Conservation (phyloP, 2,113 vertebrate species). For the Embiotoca jacksoni region DNA sequence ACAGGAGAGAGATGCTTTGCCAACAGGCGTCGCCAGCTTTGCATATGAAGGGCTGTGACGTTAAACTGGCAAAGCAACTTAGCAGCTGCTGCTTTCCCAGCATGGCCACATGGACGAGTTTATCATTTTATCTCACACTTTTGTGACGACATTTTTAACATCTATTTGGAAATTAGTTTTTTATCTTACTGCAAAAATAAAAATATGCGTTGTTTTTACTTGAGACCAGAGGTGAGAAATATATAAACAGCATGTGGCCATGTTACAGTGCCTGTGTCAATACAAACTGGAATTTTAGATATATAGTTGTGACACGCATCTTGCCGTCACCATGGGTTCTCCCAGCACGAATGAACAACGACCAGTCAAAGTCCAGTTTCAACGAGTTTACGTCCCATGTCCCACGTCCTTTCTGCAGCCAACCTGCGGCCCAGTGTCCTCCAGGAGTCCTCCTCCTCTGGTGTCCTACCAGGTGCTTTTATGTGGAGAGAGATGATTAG, state of each 20-base stretch:
- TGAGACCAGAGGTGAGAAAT: neutral
- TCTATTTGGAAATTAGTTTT: conserved; percentile 10
- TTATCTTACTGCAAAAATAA: neutral
- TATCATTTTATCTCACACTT: conserved; percentile 2
- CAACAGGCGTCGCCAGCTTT: conserved; percentile 20
- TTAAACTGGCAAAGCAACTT: conserved; percentile 28
- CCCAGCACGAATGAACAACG: too few species aligned
- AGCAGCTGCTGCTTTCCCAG: conserved; percentile 43
- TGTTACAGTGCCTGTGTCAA: too few species aligned
- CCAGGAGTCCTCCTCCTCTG: too few species aligned
- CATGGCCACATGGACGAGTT: conserved; percentile 8
- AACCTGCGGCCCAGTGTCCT: too few species aligned
- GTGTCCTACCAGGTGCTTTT: too few species aligned
- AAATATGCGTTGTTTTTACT: neutral
- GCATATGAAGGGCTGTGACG: conserved; percentile 17
- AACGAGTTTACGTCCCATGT: too few species aligned
- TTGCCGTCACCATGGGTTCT: too few species aligned
- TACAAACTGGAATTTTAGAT: too few species aligned
- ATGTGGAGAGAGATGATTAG: too few species aligned
- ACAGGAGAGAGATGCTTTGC: neutral
- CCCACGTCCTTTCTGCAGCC: too few species aligned
- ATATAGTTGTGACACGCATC: too few species aligned
- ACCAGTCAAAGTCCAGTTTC: too few species aligned
- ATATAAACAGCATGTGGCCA: neutral
- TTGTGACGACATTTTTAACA: neutral